phyloP scores from a whole-genome alignment of 1,140 invertebrate species.

The Nasonia longicornis region DNA sequence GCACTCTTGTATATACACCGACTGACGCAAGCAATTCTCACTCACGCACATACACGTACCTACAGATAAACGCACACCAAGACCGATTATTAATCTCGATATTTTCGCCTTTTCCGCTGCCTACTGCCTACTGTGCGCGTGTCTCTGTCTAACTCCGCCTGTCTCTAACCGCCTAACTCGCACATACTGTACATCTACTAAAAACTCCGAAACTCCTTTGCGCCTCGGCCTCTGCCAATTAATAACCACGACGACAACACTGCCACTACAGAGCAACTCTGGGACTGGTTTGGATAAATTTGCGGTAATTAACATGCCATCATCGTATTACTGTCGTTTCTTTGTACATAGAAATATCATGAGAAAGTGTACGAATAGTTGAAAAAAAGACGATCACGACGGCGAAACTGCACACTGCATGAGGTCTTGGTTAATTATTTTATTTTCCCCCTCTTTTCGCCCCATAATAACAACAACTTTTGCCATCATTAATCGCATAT shows the following conservation, averaged over 20 bases:
- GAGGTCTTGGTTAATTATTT: constrained; percentile 1
- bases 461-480: neutral
- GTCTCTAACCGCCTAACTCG: constrained; percentile 13
- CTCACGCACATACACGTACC: neutral
- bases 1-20: constrained; percentile 5
- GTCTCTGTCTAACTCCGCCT: neutral
- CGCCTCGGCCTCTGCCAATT: neutral
- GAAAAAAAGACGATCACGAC: neutral
- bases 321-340: neutral
- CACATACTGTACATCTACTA: neutral
- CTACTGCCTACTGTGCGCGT: constrained; percentile 39
- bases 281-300: constrained; percentile 63
- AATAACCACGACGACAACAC: neutral
- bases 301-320: constrained; percentile 63
- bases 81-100: constrained; percentile 41
- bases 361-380: neutral
- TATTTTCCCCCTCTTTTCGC: neutral
- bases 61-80: constrained; percentile 10
- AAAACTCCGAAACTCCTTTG: neutral
- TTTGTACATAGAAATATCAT: neutral
- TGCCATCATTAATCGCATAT: neutral
- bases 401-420: neutral
- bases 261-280: constrained; percentile 55
- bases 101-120: constrained; percentile 55
- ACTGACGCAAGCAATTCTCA: constrained; percentile 35